Base-by-base conservation (phyloP, 2,888 invertebrate genomes). In the Meliscaeva auricollis region DNA sequence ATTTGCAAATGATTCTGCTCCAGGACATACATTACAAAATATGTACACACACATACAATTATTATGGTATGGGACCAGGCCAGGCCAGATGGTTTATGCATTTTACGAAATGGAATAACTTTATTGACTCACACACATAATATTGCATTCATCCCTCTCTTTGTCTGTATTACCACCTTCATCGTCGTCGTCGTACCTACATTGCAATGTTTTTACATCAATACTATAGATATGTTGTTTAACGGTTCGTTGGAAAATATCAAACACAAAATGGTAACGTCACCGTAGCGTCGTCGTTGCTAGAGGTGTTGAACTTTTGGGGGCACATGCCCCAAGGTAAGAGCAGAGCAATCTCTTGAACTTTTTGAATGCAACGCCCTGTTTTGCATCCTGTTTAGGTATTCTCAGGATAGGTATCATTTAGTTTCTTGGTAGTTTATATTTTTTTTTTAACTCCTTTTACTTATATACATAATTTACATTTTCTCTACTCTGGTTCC, bases 101-200 rank as follows among this genome's bases (percentile, higher is more conserved):
- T 85, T 85, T 73, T 46, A 64, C 46, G 7, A 26, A 46, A 46
- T 76, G 69, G 69, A 73, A 76, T 80, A 85, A 85, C 84, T 77
- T 80, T 85, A 85, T 85, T 85, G 80, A 85, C 85, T 76, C 76
- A 69, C 80, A 69, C 80, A 84, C 84, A 80, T 81, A 80, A 76
- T 85, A 76, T 30, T 54, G 30, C 58, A 77, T 73, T 76, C 73
- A 80, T 73, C 62, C 76, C 38, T 58, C 11, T 38, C 35, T 38
- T 8, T 38, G 3, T 48, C 68, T 66, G 75, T 78, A 6, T 58
- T 17, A 4, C 35, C 8, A 8, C 9, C 3, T 7, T 4, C 11
- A 38, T 7, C 35, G 11, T 11, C 35, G 6, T 26, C n/a, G 20
- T 32, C 66, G 41, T 56, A 56, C 17, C 22, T 70, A 46, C n/a